A percentile compares a stretch with the other conserved stretches of the same genome.
Conservation (phyloP, 1,140 invertebrate genomes). For the Heliconius nattereri region DNA sequence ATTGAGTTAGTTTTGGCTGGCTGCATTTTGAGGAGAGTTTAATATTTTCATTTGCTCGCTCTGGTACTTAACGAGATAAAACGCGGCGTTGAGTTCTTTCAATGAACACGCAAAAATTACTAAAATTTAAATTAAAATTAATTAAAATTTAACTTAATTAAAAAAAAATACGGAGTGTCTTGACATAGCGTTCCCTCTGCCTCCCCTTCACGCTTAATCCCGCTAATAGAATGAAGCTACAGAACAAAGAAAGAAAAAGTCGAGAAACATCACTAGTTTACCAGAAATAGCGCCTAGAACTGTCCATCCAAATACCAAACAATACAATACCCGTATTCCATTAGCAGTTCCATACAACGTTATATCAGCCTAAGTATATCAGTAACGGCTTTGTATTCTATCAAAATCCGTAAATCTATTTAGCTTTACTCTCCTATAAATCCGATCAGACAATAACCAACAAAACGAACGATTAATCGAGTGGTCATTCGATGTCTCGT, state of each 20-base stretch:
- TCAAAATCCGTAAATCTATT: conserved; percentile 13
- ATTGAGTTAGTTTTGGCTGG: not conserved
- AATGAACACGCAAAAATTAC: too few relatives aligned
- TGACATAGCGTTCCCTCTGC: too few relatives aligned
- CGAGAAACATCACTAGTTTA: not conserved
- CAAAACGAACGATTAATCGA: conserved; percentile 11
- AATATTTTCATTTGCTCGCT: too few relatives aligned
- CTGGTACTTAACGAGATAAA: too few relatives aligned
- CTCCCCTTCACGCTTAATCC: too few relatives aligned
- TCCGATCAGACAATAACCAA: not conserved
- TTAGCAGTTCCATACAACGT: not conserved
- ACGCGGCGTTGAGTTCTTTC: too few relatives aligned
- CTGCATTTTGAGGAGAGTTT: not conserved
- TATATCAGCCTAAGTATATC: not conserved
- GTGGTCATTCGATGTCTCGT: conserved; percentile 2
- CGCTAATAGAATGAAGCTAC: not conserved
- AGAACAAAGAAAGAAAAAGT: not conserved
- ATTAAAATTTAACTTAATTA: too few relatives aligned
- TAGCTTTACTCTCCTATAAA: conserved; percentile 11
- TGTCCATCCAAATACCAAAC: not conserved
- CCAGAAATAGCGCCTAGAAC: too few relatives aligned
- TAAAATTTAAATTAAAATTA: too few relatives aligned
- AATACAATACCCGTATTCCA: not conserved
- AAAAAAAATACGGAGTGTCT: too few relatives aligned
- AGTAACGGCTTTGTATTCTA: conserved; percentile 1